Base-by-base conservation (phyloP, 2,113 vertebrate genomes). In the Thymallus thymallus region DNA sequence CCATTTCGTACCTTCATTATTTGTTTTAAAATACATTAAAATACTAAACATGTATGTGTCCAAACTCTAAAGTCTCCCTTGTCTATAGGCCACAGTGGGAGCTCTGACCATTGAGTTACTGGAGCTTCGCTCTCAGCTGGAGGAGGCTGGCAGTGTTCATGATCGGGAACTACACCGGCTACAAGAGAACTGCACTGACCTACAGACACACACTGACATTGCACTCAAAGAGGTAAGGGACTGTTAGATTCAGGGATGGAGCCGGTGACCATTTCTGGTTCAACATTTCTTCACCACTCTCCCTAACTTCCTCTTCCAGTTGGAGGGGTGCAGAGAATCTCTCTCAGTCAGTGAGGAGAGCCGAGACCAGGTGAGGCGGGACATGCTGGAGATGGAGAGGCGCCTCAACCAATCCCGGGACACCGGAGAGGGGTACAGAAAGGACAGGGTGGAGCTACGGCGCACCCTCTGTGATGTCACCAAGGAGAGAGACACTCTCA, bases 401-500 rank as follows among this genome's bases (percentile, higher is more conserved):
- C 88, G 86, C 9, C 85, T 90, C 3, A 92, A 85, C 1, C 94
- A 96, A 71, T 72, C 76, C 51, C 93, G 91, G 62, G 95, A 96
- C 0, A 45, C 63, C 0, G 80, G 60, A 0, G 96, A 97, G 61
- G 82, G 64, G 29, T 90, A 89, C 75, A 90, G 91, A 61, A 85
- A 94, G 85, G 94, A 95, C 51, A 82, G 23, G 1, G 51, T 74
- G 0, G 96, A 96, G 69, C 88, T 96, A 7, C 91, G 91, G 0
- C 89, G 95, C 68, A 86, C 86, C 1, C 85, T 97, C 55, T 46
- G 79, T 0, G 96, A 98, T 0, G 85, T 94, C 9, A 82, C 80
- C 30, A 94, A 94, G 77, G 96, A 97, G 87, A 94, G 89, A 1
- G 95, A 97, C n/a, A 87, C 93, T 1, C 84, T 99, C 73, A 88